Conservation (phyloP, 1,140 invertebrate species). For the Semibalanus balanoides region DNA sequence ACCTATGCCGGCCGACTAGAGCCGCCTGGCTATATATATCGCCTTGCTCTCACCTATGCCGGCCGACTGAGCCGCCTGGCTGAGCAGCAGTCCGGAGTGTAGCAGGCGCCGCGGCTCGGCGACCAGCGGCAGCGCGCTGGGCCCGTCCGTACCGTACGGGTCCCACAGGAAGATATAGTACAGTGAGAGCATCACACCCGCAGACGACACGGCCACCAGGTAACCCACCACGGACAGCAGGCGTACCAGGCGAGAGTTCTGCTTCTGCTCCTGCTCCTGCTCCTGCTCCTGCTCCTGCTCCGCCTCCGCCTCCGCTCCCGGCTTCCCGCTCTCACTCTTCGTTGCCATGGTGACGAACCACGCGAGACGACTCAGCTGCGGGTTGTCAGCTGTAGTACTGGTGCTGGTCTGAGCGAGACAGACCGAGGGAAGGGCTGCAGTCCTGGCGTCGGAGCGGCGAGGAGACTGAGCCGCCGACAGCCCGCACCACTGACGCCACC, state of each 20-base stretch:
- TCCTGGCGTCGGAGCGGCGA: too few relatives aligned
- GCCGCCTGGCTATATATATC: too few relatives aligned
- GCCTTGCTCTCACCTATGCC: too few relatives aligned
- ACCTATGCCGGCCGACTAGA: too few relatives aligned
- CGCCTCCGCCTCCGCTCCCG: too few relatives aligned
- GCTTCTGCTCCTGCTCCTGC: neutral
- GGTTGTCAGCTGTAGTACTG: neutral
- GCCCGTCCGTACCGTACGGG: conserved; percentile 31
- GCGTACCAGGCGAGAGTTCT: conserved; percentile 40
- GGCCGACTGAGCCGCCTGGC: too few relatives aligned
- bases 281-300: neutral
- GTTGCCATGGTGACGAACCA: neutral
- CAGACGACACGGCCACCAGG: conserved; percentile 82
- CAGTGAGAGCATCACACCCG: conserved; percentile 80
- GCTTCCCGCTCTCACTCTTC: neutral
- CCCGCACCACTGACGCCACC: too few relatives aligned
- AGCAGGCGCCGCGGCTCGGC: too few relatives aligned
- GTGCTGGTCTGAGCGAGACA: too few relatives aligned
- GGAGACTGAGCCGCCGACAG: neutral
- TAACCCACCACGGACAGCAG: conserved; percentile 90
- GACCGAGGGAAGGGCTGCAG: too few relatives aligned
- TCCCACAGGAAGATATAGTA: conserved; percentile 96
- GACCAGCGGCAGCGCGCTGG: neutral
- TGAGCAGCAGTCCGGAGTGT: too few relatives aligned
- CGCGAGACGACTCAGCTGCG: neutral